These are phyloP conservation scores for Opisthograptis luteolata DNA, from an alignment of 2,888 invertebrate genomes.

Conservation along the genomic window DNA sequence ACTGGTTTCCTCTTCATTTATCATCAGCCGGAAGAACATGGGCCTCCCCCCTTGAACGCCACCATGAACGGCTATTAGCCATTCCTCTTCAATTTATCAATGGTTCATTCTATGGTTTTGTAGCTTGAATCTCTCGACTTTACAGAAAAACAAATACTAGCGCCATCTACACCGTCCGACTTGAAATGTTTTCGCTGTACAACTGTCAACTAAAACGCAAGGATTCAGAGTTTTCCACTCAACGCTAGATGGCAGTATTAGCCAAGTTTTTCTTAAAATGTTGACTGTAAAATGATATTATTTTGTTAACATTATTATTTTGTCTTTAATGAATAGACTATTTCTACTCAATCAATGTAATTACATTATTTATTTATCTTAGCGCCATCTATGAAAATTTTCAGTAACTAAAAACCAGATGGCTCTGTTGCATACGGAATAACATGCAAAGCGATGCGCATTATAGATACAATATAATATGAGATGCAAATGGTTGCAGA, in stretches of 20 bases:
- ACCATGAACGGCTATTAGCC: too few relatives aligned
- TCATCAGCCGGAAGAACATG: too few relatives aligned
- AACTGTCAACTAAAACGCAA: neutral
- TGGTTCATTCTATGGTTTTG: too few relatives aligned
- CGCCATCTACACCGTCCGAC: slow-evolving; percentile 6
- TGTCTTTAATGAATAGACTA: too few relatives aligned
- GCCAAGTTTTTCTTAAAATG: neutral
- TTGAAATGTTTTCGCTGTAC: neutral
- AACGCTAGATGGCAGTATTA: slow-evolving; percentile 7
- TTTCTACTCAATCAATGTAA: too few relatives aligned
- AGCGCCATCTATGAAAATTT: slow-evolving; percentile 12
- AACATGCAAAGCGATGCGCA: slow-evolving; percentile 1
- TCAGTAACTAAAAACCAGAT: slow-evolving; percentile 12
- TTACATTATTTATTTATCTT: too few relatives aligned
- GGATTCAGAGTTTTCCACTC: neutral
- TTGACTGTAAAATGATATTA: too few relatives aligned
- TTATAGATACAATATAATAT: neutral
- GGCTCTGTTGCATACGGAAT: slow-evolving; percentile 3
- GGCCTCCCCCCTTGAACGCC: too few relatives aligned
- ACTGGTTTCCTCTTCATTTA: too few relatives aligned
- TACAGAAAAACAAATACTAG: neutral
- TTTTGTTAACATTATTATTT: too few relatives aligned
- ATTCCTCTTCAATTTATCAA: too few relatives aligned
- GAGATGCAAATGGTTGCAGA: slow-evolving; percentile 19
- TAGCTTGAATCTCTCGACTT: too few relatives aligned